Evolutionary conservation across 2,888 invertebrate species (phyloP).

Genomic region (Neoaliturus tenellus): DNA sequence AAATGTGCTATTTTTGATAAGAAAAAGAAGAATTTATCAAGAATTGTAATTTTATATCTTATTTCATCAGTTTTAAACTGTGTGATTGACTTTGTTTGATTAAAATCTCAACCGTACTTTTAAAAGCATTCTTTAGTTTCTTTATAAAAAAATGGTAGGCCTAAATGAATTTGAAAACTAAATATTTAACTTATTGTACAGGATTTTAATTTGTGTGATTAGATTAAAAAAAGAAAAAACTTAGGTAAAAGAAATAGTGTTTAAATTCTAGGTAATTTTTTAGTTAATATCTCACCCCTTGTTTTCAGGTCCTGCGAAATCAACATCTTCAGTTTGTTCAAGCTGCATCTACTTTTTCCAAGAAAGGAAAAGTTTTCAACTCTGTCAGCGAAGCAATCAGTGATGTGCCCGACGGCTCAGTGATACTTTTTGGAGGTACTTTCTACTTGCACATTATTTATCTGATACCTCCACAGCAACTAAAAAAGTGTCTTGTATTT

Average conservation of each 20-base stretch:
- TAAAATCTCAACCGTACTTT: too few relatives aligned
- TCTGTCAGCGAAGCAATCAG: constrained; percentile 86
- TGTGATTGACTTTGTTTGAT: too few relatives aligned
- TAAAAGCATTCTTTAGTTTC: too few relatives aligned
- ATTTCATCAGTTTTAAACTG: not conserved
- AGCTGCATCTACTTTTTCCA: constrained; percentile 6
- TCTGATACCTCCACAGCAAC: too few relatives aligned
- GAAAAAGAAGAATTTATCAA: not conserved
- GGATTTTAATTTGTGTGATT: too few relatives aligned
- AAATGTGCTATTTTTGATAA: not conserved
- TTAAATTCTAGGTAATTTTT: not conserved
- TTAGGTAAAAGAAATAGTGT: not conserved
- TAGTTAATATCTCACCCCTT: not conserved
- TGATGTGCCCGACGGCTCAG: constrained; percentile 92
- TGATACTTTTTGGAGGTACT: constrained; percentile 95
- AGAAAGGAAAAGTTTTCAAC: constrained; percentile 78
- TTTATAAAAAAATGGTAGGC: too few relatives aligned
- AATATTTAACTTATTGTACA: too few relatives aligned
- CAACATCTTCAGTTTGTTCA: constrained; percentile 2
- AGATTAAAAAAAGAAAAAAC: too few relatives aligned
- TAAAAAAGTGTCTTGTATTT: too few relatives aligned
- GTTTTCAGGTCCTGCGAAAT: constrained; percentile 12
- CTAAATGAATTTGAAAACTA: too few relatives aligned
- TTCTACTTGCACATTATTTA: too few relatives aligned
- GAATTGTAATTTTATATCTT: not conserved